These are phyloP conservation scores for Sphaeramia orbicularis DNA, from an alignment of 2,797 vertebrate species.

Conservation along the genomic window DNA sequence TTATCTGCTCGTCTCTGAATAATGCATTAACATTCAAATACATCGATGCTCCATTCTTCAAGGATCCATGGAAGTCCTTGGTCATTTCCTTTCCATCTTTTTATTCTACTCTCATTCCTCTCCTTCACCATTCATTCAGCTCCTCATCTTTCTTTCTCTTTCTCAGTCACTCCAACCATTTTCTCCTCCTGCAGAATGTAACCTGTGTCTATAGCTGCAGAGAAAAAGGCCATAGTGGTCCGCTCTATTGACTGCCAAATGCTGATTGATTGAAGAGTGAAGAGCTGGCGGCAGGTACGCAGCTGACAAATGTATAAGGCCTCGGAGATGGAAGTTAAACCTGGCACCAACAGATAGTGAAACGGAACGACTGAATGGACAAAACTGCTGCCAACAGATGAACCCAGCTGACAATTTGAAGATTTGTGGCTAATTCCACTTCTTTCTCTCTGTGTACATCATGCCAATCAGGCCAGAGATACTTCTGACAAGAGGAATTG, in stretches of 20 bases:
- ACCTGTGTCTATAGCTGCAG: conserved; percentile 41
- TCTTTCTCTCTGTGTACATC: background rate
- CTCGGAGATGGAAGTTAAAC: conserved; percentile 47
- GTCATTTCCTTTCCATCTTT: background rate
- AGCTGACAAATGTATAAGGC: conserved; percentile 53
- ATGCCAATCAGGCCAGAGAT: background rate
- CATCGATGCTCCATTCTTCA: background rate
- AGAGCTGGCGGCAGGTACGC: conserved; percentile 58
- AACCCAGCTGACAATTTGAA: conserved; percentile 13
- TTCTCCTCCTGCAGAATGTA: conserved; percentile 29
- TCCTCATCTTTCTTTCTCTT: background rate
- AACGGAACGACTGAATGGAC: conserved; percentile 33
- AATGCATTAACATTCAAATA: background rate
- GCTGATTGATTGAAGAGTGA: conserved; percentile 69
- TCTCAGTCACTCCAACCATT: conserved; percentile 1
- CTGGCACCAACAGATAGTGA: conserved; percentile 47
- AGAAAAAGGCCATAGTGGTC: conserved; percentile 42
- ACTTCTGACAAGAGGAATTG: conserved; percentile 20
- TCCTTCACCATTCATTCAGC: background rate
- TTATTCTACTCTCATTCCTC: background rate
- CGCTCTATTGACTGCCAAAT: conserved; percentile 61
- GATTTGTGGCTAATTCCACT: too few relatives aligned
- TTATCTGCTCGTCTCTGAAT: background rate
- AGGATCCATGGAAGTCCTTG: background rate
- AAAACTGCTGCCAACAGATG: conserved; percentile 26